Base-by-base conservation (phyloP, 1,140 invertebrate genomes). In the Tetramorium parvispinum region DNA sequence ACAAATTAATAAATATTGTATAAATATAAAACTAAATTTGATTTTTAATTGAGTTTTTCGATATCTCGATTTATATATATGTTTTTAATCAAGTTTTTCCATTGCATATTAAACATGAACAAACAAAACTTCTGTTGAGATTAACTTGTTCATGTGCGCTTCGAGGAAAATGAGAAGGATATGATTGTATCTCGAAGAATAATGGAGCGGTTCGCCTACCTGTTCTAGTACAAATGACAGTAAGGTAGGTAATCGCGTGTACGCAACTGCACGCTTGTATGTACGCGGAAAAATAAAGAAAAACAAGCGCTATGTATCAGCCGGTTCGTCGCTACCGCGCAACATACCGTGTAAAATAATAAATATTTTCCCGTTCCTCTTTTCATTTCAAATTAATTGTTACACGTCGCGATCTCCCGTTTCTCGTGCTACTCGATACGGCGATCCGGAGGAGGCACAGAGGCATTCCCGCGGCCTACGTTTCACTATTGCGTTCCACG, bases 381-480 rank as follows among this genome's bases (percentile, higher is more conserved):
- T 53, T 2, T 4, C 18, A 5, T 11, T 43, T 11, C 10, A 46
- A 68, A 68, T 68, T 21, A 24, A 68, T 68, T 68, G n/a, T 68
- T 46, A 68, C n/a, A 11, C 24, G 27, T 16, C 16, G 11, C 65
- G 3, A 21, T 2, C 40, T 68, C 32, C 40, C 63, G 37, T 66
- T 66, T 37, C 40, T 24, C 11, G 37, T 66, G 21, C 40, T 27
- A 43, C 37, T 68, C 40, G 40, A 68, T 27, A 68, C 21, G 65
- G 65, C 65, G 65, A 87, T 49, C 78, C 18, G 77, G 49, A 51
- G 82, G 86, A 83, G 68, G 37, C 53, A 61, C 59, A 77, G 77
- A 82, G 51, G n/a, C 51, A 59, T 76, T 88, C 79, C 27, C 66
- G 40, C 65, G 57, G 85, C 87, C 79, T 55, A 91, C 85, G 78